Percentiles rank a stretch among this genome's conserved stretches.
phyloP scores from a whole-genome alignment of 2,888 invertebrate genomes.

The Junonia oenone region DNA sequence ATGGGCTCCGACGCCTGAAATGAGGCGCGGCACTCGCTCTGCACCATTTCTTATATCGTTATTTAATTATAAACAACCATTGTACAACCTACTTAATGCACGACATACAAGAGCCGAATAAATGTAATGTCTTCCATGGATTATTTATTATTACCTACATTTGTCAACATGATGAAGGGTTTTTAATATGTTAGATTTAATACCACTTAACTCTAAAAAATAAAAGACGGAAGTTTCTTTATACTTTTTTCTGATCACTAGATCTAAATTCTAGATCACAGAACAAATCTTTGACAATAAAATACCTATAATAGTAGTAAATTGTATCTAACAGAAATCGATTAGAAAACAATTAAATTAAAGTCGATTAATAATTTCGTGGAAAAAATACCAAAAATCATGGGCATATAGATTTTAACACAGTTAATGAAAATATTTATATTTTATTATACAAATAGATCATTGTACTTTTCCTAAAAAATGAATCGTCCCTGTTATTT shows the following conservation, averaged over 20 bases:
- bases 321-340: too few relatives aligned
- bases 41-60: conserved; percentile 52
- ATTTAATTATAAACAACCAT: conserved; percentile 29
- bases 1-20: conserved; percentile 44
- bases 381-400: neutral
- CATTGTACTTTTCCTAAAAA: neutral
- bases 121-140: neutral
- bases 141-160: too few relatives aligned
- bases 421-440: neutral
- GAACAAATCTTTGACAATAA: too few relatives aligned
- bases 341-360: neutral
- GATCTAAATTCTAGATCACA: too few relatives aligned
- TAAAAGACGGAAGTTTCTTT: too few relatives aligned
- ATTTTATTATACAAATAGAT: neutral
- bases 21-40: conserved; percentile 39
- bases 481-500: conserved; percentile 20
- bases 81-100: neutral
- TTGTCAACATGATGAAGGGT: too few relatives aligned
- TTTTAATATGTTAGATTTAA: too few relatives aligned
- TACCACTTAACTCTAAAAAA: too few relatives aligned
- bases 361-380: neutral
- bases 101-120: neutral
- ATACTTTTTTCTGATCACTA: too few relatives aligned
- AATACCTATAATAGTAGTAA: too few relatives aligned
- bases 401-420: conserved; percentile 1